These are phyloP conservation scores for Chymomyza amoena DNA, from an alignment of 2,888 invertebrate species.

Conservation along the genomic window DNA sequence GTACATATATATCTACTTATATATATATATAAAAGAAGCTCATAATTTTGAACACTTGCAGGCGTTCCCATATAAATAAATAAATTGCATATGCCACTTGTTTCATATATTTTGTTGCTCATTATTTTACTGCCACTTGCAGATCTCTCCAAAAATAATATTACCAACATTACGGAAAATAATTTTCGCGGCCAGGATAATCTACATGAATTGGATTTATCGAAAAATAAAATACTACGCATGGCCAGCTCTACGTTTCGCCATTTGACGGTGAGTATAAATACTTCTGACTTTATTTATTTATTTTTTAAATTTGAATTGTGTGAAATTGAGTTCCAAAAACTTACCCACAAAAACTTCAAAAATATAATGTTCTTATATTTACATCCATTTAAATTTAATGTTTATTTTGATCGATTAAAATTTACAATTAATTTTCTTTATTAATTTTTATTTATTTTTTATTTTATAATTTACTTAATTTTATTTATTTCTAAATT, in stretches of 20 bases:
- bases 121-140: background rate
- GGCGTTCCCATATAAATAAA: background rate
- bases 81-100: background rate
- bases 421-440: too few species aligned
- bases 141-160: slow-evolving; percentile 87
- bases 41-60: background rate
- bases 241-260: slow-evolving; percentile 88
- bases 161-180: slow-evolving; percentile 84
- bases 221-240: slow-evolving; percentile 86
- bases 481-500: too few species aligned
- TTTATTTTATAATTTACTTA: too few species aligned
- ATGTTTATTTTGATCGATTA: too few species aligned
- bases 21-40: background rate
- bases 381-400: too few species aligned
- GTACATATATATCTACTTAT: background rate
- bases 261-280: slow-evolving; percentile 80
- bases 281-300: background rate
- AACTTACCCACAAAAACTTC: too few species aligned
- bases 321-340: too few species aligned
- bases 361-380: too few species aligned
- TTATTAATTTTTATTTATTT: too few species aligned
- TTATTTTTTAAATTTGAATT: background rate
- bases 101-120: background rate
- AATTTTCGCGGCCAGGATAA: slow-evolving; percentile 89
- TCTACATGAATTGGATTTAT: slow-evolving; percentile 85